Evolutionary conservation across 2,888 invertebrate species (phyloP), one percentile per base, ranked within the genome.

Genomic region (Nebria brevicollis): DNA sequence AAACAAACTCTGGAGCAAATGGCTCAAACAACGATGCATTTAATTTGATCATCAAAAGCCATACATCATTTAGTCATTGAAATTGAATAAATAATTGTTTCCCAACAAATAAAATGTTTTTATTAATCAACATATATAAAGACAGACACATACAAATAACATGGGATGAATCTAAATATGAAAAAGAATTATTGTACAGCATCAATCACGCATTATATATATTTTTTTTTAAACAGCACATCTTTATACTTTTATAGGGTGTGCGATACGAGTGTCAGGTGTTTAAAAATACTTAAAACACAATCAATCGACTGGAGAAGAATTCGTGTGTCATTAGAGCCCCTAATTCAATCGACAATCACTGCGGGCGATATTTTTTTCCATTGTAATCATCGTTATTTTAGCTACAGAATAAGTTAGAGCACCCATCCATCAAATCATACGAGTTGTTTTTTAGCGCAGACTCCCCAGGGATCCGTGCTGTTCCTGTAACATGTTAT

Each of bases 221-320:
- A 20, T 54, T 54, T 54, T 54, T 54, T 54, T 54, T 54, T 2
- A 54, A 54, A 13, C 13, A 25, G 66, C n/a, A 25, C 13, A 66
- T 66, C 25, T 66, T 15, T 70, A 13, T 70, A 26, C 20, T 20
- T 20, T 70, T 26, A 26, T 70, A 20, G 70, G 73, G 73, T 73
- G 72, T 34, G 68, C 34, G 25, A 11, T 70, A 25, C 7, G 66
- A 25, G 15, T 66, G 66, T 72, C n/a, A n/a, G 72, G 26, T 41
- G 42, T 73, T 20, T 26, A 73, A 73, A 73, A 73, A 73, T 73
- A 73, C 73, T 73, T 73, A 73, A 73, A 73, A 41, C 15, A 20
- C 73, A 73, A 73, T 73, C 73, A 73, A 73, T 73, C 43, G 54
- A 8, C 11, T 73, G n/a, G 26, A 41, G 42, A 11, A 25, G 73